Evolutionary conservation across 2,797 vertebrate genomes (phyloP), one percentile per base, ranked within the genome.

Genomic region (Tarsius wallacei): DNA sequence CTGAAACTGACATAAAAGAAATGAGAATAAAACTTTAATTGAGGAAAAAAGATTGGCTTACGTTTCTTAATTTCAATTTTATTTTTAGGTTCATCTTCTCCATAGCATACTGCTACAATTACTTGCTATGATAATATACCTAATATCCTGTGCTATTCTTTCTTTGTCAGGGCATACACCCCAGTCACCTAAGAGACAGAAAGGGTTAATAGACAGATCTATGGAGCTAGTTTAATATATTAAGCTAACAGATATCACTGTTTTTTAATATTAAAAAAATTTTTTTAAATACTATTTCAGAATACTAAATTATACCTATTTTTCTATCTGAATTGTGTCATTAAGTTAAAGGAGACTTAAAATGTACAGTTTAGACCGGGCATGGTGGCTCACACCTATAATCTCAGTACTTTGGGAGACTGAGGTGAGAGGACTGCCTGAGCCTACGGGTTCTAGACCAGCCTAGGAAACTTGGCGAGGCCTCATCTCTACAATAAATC

Each of bases 41-140:
- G 17, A 4, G 14, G 24, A 80, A 64, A 91, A 53, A 93, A 88
- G 5, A 81, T 3, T 31, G 8, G 17, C 55, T 85, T n/a, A 70
- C 90, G 2, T 92, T 76, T 74, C 6, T 59, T 63, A 85, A 22
- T 78, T 90, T 92, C n/a, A 49, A 51, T 63, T 91, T 42, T 74
- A 71, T 36, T 84, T 96, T 96, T 59, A 80, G 61, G 63, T 64
- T 91, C n/a, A 61, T 66, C 90, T 87, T 81, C 66, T 76, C 59
- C 4, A n/a, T 2, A 78, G 53, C 61, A 4, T 76, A 76, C 21
- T 15, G 24, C 16, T 49, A 88, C 16, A 96, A 84, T 76, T 85
- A 66, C 63, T 31, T 57, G 26, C 74, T 74, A 6, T 42, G 21
- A 82, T 68, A 88, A 24, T 94, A 47, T 49, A 59, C 36, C 71